Evolutionary conservation across 2,113 vertebrate species (phyloP).

Genomic region (Cochlearius cochlearius): DNA sequence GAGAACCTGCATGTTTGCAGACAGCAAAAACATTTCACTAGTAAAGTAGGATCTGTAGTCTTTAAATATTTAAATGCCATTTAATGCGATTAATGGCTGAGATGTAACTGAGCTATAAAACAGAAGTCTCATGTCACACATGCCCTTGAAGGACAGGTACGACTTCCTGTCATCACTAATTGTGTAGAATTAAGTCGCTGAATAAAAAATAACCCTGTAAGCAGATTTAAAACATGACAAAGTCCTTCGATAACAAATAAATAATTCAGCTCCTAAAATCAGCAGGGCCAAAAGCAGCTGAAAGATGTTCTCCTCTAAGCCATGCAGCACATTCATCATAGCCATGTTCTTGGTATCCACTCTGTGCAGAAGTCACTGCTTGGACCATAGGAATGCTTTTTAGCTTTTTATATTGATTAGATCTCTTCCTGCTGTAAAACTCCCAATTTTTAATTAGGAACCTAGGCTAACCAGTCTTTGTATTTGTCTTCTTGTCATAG

Average conservation of each 20-base stretch:
- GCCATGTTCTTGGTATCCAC: neutral
- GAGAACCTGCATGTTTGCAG: neutral
- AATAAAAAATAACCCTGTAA: neutral
- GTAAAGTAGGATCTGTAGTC: neutral
- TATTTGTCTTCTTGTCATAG: neutral
- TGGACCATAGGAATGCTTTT: neutral
- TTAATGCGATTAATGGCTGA: neutral
- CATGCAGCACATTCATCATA: neutral
- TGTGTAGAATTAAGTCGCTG: neutral
- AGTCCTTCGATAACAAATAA: neutral
- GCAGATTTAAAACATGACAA: neutral
- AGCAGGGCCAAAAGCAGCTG: neutral
- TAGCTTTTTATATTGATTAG: neutral
- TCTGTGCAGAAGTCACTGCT: neutral
- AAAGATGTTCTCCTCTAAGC: neutral
- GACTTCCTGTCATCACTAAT: neutral
- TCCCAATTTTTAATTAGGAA: neutral
- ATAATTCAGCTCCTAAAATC: neutral
- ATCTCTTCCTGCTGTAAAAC: neutral
- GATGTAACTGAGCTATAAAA: neutral
- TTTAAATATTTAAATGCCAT: neutral
- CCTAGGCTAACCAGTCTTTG: neutral
- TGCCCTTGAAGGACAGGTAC: neutral
- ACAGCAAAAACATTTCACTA: neutral
- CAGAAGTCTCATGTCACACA: neutral